Evolutionary conservation across 2,113 vertebrate species (phyloP).

Genomic region (Bos javanicus): DNA sequence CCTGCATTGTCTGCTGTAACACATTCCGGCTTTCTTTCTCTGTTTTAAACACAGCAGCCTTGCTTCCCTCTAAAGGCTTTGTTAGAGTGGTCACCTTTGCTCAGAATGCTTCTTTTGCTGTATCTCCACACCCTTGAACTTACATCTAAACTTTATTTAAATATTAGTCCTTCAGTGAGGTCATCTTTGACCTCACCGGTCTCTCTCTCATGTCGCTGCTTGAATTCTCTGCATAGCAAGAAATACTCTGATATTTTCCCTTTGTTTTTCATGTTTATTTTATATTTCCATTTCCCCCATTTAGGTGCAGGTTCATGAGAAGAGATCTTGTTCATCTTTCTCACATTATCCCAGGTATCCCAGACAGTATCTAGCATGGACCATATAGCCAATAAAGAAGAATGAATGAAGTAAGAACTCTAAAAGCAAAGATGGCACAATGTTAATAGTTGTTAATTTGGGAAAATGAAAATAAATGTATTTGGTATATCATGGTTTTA

Average conservation of each 20-base stretch:
- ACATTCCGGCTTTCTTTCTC: background rate
- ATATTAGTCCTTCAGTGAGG: background rate
- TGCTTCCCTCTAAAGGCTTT: background rate
- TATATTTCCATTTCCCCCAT: background rate
- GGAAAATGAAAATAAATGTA: background rate
- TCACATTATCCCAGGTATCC: background rate
- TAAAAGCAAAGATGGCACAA: too few species aligned
- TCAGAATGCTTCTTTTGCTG: background rate
- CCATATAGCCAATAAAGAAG: background rate
- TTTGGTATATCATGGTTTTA: background rate
- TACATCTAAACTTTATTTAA: background rate
- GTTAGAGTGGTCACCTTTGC: background rate
- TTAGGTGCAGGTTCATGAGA: background rate
- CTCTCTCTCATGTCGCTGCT: background rate
- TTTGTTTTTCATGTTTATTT: background rate
- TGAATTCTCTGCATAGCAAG: background rate
- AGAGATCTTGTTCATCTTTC: background rate
- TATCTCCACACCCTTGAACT: background rate
- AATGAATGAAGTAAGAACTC: background rate
- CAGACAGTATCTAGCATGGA: background rate
- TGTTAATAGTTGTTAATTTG: background rate
- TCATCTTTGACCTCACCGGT: background rate
- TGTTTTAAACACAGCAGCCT: background rate
- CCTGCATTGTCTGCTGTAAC: background rate
- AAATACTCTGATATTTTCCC: background rate